Evolutionary conservation across 1,140 invertebrate genomes (phyloP).

Genomic region (Drosophila sulfurigaster): DNA sequence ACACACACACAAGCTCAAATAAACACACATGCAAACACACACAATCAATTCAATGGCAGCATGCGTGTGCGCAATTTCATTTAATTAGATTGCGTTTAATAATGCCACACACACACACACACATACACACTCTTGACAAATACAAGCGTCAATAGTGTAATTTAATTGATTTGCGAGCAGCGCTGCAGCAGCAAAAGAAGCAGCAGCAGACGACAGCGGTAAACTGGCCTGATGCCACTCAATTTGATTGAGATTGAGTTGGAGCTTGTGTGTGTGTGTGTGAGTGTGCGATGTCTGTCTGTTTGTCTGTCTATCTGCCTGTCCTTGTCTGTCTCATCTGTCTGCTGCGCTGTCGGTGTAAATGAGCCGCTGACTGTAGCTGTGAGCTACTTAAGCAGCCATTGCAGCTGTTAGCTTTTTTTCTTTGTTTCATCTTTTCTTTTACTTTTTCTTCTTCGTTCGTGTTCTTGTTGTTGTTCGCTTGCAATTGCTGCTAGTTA

Average conservation of each 20-base stretch:
- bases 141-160: constrained; percentile 71
- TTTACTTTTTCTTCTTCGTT: neutral
- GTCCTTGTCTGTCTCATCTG: too few species aligned
- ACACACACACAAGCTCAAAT: constrained; percentile 17
- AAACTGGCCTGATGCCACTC: constrained; percentile 60
- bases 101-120: constrained; percentile 46
- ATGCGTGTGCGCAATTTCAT: constrained; percentile 72
- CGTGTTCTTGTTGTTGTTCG: constrained; percentile 41
- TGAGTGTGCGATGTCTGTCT: constrained; percentile 10
- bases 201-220: constrained; percentile 25
- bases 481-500: constrained; percentile 35
- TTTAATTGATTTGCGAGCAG: constrained; percentile 78
- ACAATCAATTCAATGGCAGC: constrained; percentile 12
- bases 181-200: constrained; percentile 39
- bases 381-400: constrained; percentile 16
- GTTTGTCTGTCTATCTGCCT: neutral
- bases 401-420: constrained; percentile 15
- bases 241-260: constrained; percentile 58
- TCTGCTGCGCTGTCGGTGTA: neutral
- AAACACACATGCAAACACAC: constrained; percentile 14
- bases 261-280: constrained; percentile 15
- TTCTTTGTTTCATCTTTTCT: neutral
- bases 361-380: constrained; percentile 1
- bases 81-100: constrained; percentile 82
- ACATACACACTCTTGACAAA: constrained; percentile 10